Evolutionary conservation across 2,797 vertebrate genomes (phyloP).

Genomic region (Melanotaenia parkinsoni): DNA sequence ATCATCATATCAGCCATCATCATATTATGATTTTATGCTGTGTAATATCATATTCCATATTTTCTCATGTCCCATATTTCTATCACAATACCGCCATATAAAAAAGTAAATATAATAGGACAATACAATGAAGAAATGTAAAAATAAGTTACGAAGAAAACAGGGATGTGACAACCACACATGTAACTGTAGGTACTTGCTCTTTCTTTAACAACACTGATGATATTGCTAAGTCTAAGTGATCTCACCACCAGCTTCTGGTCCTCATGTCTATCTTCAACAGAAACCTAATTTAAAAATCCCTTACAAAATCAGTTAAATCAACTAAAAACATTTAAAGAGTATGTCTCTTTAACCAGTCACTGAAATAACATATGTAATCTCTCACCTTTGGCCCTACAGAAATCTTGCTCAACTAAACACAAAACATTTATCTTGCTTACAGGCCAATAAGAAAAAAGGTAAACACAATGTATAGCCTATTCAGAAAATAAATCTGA

Average conservation of each 20-base stretch:
- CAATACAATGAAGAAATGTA: not conserved
- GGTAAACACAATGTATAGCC: not conserved
- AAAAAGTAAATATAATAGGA: not conserved
- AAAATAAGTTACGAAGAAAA: not conserved
- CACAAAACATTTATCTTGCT: not conserved
- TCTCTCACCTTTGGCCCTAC: not conserved
- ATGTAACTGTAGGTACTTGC: not conserved
- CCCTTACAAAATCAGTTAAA: not conserved
- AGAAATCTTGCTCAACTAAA: slow-evolving; percentile 6
- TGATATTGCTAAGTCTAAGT: not conserved
- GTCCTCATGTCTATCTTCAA: not conserved
- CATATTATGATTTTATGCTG: too few relatives aligned
- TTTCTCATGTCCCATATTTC: not conserved
- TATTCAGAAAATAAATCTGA: not conserved
- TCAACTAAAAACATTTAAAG: not conserved
- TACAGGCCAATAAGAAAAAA: not conserved
- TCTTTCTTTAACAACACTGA: not conserved
- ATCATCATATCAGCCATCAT: not conserved
- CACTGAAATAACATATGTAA: not conserved
- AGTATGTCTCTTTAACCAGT: slow-evolving; percentile 1
- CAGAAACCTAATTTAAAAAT: not conserved
- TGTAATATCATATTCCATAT: not conserved
- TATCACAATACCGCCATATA: not conserved
- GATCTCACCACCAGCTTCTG: not conserved
- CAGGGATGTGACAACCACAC: not conserved